Base-by-base conservation (phyloP, 1,140 invertebrate species). In the Lucilia cuprina region DNA sequence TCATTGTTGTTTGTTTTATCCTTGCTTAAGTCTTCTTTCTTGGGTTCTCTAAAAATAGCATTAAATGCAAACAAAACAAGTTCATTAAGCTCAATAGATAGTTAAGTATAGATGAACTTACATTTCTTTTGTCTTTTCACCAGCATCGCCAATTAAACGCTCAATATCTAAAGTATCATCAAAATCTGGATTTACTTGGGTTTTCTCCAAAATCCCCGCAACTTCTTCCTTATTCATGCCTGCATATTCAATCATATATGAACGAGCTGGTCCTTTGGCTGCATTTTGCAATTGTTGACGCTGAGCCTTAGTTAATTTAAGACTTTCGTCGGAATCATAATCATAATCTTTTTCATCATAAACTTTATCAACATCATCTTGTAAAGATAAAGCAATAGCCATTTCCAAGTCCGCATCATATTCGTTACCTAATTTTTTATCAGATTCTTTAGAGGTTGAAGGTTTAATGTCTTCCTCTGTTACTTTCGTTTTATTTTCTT, bases 171-270 rank as follows among this genome's bases (percentile, higher is more conserved):
- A 92, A 87, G 85, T 50, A n/a, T 77, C 82, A 41, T 86, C 88
- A 84, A 41, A 91, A 87, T 85, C 47, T 30, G 75, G 82, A 49
- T 83, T 34, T 55, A 50, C 47, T 83, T 89, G 87, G 5, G 89
- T 90, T 50, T 84, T 75, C 34, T 90, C 89, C 83, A 91, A 84
- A 70, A 88, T 89, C 74, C 85, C 87, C 19, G 83, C 85, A 50
- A 96, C 95, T 88, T 96, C 94, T 85, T 94, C 93, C 84, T 94
- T 93, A 19, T 95, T 94, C 85, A 96, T 93, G 55, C 94, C 95
- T 88, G 93, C 95, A 86, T 96, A 94, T 88, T 96, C 95, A 86
- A 94, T 92, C 93, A 96, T 95, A 85, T 95, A 96, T 34, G 91
- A 91, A 60, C 93, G 88, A 0, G 93, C 93, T 5, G 92, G 92